phyloP scores from a whole-genome alignment of 2,888 invertebrate genomes.

The Drosophila leonis region DNA sequence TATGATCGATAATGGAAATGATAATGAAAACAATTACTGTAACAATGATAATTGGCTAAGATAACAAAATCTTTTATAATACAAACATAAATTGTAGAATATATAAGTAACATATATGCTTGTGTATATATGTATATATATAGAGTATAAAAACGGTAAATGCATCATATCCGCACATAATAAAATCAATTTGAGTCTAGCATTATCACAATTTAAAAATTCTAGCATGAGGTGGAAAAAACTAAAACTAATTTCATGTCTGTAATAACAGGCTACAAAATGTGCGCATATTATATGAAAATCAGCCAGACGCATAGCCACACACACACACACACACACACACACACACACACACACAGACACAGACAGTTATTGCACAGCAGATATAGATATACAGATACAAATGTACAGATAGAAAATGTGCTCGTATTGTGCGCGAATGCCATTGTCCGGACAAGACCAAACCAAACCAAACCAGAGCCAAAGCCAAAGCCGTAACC shows the following conservation, averaged over 20 bases:
- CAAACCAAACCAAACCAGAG: conserved; percentile 30
- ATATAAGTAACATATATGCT: background rate
- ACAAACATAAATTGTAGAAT: too few relatives aligned
- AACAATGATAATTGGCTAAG: background rate
- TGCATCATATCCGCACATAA: conserved; percentile 40
- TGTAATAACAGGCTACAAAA: conserved; percentile 50
- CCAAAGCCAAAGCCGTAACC: conserved; percentile 17
- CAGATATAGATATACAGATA: conserved; percentile 29
- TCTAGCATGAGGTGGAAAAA: conserved; percentile 46
- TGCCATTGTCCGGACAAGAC: conserved; percentile 62
- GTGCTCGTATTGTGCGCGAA: conserved; percentile 41
- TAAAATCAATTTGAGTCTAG: conserved; percentile 59
- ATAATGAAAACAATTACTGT: background rate
- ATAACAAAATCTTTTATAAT: background rate
- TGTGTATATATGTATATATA: background rate
- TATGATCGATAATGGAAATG: background rate
- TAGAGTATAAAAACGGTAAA: background rate
- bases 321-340: background rate
- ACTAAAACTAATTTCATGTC: conserved; percentile 65
- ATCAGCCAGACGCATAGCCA: conserved; percentile 3
- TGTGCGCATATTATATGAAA: conserved; percentile 65
- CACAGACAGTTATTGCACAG: conserved; percentile 22
- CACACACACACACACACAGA: background rate
- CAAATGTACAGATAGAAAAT: conserved; percentile 32
- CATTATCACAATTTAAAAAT: conserved; percentile 50